These are phyloP conservation scores for Macropis europaea DNA, from an alignment of 2,888 invertebrate genomes.

Conservation along the genomic window DNA sequence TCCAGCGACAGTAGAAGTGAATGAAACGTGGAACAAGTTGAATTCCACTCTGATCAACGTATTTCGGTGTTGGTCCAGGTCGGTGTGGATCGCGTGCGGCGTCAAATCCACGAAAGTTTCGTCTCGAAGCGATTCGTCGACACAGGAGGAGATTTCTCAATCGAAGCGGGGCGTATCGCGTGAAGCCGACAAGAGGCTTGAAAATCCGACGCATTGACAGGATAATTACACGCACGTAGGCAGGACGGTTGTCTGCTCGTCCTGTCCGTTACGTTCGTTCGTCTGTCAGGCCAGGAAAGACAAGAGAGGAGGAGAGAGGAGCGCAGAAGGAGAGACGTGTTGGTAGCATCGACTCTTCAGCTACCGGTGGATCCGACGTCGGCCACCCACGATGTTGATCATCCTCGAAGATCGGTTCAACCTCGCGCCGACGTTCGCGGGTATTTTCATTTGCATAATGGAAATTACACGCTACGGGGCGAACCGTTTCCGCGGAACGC, in stretches of 20 bases:
- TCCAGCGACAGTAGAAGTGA: not conserved
- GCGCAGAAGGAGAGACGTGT: not conserved
- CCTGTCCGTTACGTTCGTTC: constrained; percentile 29
- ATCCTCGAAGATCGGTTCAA: constrained; percentile 54
- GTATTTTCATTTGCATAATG: constrained; percentile 64
- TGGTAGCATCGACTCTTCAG: constrained; percentile 50
- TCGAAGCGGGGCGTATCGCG: constrained; percentile 58
- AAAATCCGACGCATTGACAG: constrained; percentile 70
- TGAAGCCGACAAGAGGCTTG: constrained; percentile 56
- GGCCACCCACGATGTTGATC: constrained; percentile 62
- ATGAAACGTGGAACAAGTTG: not conserved
- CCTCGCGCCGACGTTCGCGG: constrained; percentile 49
- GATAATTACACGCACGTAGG: constrained; percentile 72
- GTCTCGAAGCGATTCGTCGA: constrained; percentile 34
- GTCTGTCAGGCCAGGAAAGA: constrained; percentile 35
- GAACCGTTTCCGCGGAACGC: constrained; percentile 23
- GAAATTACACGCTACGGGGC: constrained; percentile 32
- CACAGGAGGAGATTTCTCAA: constrained; percentile 51
- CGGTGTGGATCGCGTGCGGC: constrained; percentile 40
- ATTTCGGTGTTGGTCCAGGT: constrained; percentile 7
- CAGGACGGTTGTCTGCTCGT: constrained; percentile 41
- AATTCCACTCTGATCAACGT: constrained; percentile 32
- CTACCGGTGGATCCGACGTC: constrained; percentile 55
- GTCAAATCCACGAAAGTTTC: constrained; percentile 7
- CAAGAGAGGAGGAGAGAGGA: not conserved